Base-by-base conservation (phyloP, 1,140 invertebrate genomes). In the Drosophila tropicalis region DNA sequence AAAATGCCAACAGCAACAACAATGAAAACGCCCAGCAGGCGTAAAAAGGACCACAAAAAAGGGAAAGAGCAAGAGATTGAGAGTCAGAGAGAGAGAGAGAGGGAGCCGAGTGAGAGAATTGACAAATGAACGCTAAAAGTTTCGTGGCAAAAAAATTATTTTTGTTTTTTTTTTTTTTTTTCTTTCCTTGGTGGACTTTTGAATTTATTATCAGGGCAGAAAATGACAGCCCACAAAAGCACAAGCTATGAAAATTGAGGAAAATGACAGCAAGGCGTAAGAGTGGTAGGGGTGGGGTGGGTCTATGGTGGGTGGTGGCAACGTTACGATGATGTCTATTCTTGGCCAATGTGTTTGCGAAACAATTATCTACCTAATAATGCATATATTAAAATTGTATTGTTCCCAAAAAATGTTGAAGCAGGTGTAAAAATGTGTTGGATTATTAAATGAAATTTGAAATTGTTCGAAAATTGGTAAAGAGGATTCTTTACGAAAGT, bases 301-400 rank as follows among this genome's bases (percentile, higher is more conserved):
- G 15, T 6, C 29, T 29, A 6, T 29, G 60, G 36, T 4, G 55
- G 12, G 56, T 1, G 36, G 10, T 39, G 1, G 34, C 3, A 6
- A 36, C 34, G 34, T 10, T 36, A 36, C 34, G 34, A 36, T 36
- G 9, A 36, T 55, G 55, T 57, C 41, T 61, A 57, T 64, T 69
- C 57, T 75, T 69, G 44, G 64, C 61, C 64, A 75, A 80, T 90
- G 69, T 84, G 69, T 84, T 72, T 70, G 32, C 54, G 25, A 71
- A 81, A 74, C 85, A 85, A 90, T 89, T 89, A 84, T 89, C 75
- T 68, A 63, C 77, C 85, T 78, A 85, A 90, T 89, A 89, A 81
- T 76, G 81, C 78, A 90, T 86, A 89, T 89, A 89, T 89, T 90
- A 79, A 90, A 90, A 85, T 90, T 70, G 75, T 72, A 86, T 79